A percentile compares a stretch with the other conserved stretches of the same genome.
Evolutionary conservation across 2,113 vertebrate species (phyloP).

Genomic region (Brienomyrus longianalis): DNA sequence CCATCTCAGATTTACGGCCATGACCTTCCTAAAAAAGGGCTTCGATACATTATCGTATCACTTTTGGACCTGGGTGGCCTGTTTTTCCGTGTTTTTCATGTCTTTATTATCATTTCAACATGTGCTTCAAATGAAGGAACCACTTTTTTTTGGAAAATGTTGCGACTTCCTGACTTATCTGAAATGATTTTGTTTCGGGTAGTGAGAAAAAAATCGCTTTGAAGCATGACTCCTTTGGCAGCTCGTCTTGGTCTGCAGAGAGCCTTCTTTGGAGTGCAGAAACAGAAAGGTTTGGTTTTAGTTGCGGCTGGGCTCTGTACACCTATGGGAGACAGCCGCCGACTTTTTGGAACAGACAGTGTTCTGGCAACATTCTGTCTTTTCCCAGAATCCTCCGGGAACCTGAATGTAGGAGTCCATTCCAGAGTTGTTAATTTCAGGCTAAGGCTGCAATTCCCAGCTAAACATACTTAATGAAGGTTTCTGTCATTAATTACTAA

Average conservation of each 20-base stretch:
- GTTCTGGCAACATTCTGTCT: not conserved
- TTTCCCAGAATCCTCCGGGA: not conserved
- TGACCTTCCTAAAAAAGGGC: not conserved
- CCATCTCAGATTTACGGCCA: not conserved
- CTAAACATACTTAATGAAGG: not conserved
- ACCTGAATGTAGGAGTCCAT: not conserved
- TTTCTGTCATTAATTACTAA: not conserved
- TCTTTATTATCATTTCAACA: slow-evolving; percentile 24
- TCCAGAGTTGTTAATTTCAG: not conserved
- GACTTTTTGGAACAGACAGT: not conserved
- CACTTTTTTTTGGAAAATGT: slow-evolving; percentile 27
- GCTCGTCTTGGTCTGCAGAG: not conserved
- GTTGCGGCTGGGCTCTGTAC: not conserved
- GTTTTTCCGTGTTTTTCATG: not conserved
- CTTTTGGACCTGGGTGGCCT: not conserved
- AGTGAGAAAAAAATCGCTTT: not conserved
- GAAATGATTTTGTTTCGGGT: not conserved
- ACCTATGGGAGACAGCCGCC: not conserved
- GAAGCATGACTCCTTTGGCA: not conserved
- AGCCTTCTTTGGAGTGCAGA: not conserved
- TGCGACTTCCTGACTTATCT: slow-evolving; percentile 4
- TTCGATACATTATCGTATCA: slow-evolving; percentile 2
- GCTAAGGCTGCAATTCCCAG: not conserved
- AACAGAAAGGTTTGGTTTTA: not conserved
- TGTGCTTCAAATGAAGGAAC: slow-evolving; percentile 38